phyloP scores from a whole-genome alignment of 2,113 vertebrate genomes.

The Rhinoderma darwinii region DNA sequence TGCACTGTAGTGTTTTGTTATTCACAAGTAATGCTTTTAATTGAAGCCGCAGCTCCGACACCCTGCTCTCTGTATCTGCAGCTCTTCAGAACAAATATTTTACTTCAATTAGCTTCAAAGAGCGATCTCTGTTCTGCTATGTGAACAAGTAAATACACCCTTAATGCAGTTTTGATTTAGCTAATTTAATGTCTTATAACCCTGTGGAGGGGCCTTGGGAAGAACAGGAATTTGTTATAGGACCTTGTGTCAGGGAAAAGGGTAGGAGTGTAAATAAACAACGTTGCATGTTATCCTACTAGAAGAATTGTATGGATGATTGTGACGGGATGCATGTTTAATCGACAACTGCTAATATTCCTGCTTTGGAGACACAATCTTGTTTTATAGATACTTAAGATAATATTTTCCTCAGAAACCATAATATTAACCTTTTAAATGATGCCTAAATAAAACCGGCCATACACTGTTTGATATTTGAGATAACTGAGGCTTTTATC shows the following conservation, averaged over 20 bases:
- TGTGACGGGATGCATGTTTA: not conserved
- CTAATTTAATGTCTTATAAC: constrained; percentile 56
- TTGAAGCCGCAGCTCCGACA: constrained; percentile 40
- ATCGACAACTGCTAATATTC: not conserved
- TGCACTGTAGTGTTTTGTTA: constrained; percentile 42
- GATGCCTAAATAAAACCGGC: too few relatives aligned
- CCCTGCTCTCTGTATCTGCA: constrained; percentile 61
- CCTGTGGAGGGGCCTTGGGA: constrained; percentile 45
- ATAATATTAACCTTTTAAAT: too few relatives aligned
- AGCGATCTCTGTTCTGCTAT: constrained; percentile 60
- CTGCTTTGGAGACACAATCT: too few relatives aligned
- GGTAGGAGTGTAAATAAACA: constrained; percentile 43
- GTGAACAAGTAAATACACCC: constrained; percentile 59
- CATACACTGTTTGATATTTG: too few relatives aligned
- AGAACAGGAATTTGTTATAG: constrained; percentile 48
- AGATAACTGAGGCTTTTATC: too few relatives aligned
- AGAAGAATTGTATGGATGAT: not conserved
- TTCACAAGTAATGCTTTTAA: constrained; percentile 46
- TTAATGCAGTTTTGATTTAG: constrained; percentile 61
- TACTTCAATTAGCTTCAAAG: constrained; percentile 61
- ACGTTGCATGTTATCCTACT: not conserved
- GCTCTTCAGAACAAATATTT: constrained; percentile 60
- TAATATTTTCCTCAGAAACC: too few relatives aligned
- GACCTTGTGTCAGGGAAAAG: constrained; percentile 30
- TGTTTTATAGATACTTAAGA: too few relatives aligned